A percentile compares a stretch with the other conserved stretches of the same genome.
These are phyloP conservation scores for Paracentrotus lividus DNA, from an alignment of 53 echinoderm and acorn worm species.

Conservation along the genomic window DNA sequence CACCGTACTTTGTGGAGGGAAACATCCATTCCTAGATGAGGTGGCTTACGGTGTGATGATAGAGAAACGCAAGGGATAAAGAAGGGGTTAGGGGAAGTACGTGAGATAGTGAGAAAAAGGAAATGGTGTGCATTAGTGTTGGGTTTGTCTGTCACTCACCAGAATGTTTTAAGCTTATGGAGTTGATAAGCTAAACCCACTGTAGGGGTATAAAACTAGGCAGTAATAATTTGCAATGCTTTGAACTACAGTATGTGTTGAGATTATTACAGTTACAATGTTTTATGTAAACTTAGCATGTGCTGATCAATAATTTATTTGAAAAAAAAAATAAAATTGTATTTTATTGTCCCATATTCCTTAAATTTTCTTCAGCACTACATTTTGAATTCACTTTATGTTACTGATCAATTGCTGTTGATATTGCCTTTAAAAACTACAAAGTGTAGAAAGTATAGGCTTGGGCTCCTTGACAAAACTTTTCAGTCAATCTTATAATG, in stretches of 20 bases:
- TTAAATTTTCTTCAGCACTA: background rate
- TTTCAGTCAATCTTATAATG: no score
- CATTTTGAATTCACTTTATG: background rate
- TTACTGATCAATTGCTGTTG: no score
- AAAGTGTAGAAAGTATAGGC: no score
- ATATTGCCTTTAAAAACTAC: no score
- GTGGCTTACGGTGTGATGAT: slow-evolving; percentile 20
- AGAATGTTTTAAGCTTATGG: background rate
- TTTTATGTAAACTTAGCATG: no score
- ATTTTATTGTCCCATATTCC: background rate
- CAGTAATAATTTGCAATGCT: no score
- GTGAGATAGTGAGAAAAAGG: slow-evolving; percentile 34
- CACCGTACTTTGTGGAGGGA: background rate
- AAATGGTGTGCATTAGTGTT: slow-evolving; percentile 56
- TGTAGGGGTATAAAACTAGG: background rate
- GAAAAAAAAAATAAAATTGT: background rate
- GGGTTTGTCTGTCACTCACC: slow-evolving; percentile 33
- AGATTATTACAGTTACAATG: no score
- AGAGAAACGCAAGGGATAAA: slow-evolving; percentile 6
- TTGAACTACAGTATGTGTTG: no score
- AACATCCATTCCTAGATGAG: background rate
- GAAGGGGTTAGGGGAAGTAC: slow-evolving; percentile 18
- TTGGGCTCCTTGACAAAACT: no score
- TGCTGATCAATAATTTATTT: no score
- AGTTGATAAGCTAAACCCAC: background rate